Conservation (phyloP, 2,888 invertebrate species). For the Fissipunctia ypsillon region DNA sequence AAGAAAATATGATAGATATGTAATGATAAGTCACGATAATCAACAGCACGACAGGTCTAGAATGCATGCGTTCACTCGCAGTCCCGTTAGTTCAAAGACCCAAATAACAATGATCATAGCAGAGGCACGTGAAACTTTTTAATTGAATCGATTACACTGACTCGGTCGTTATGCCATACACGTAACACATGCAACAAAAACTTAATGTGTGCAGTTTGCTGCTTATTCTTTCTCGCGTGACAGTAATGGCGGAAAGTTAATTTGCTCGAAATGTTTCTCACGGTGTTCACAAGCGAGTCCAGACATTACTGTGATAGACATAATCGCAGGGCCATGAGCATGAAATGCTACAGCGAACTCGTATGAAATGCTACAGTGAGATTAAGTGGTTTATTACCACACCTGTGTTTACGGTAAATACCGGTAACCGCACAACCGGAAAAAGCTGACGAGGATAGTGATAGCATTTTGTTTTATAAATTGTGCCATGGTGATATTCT, state of each 20-base stretch:
- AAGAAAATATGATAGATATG: slow-evolving; percentile 45
- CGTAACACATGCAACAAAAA: slow-evolving; percentile 77
- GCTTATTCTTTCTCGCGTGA: slow-evolving; percentile 84
- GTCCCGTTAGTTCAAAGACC: slow-evolving; percentile 87
- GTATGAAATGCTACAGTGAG: slow-evolving; percentile 58
- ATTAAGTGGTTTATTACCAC: slow-evolving; percentile 63
- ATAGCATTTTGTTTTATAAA: slow-evolving; percentile 61
- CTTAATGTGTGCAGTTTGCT: slow-evolving; percentile 73
- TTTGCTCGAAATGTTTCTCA: slow-evolving; percentile 85
- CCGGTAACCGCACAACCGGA: slow-evolving; percentile 52
- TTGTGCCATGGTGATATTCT: slow-evolving; percentile 17
- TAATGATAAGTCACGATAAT: slow-evolving; percentile 65
- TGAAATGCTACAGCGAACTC: slow-evolving; percentile 58
- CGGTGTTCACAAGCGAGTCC: slow-evolving; percentile 78
- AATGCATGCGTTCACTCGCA: slow-evolving; percentile 76
- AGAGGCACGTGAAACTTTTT: slow-evolving; percentile 79
- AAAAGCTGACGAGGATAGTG: slow-evolving; percentile 57
- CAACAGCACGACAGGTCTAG: slow-evolving; percentile 69
- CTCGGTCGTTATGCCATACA: slow-evolving; percentile 74
- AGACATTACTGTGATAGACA: slow-evolving; percentile 72
- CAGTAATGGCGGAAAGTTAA: slow-evolving; percentile 85
- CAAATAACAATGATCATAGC: slow-evolving; percentile 78
- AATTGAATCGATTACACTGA: slow-evolving; percentile 77
- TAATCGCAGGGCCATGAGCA: slow-evolving; percentile 65
- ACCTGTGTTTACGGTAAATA: slow-evolving; percentile 62